A percentile compares a stretch with the other conserved stretches of the same genome.
Evolutionary conservation across 2,797 vertebrate genomes (phyloP).

Genomic region (Leptatherina wallacei): DNA sequence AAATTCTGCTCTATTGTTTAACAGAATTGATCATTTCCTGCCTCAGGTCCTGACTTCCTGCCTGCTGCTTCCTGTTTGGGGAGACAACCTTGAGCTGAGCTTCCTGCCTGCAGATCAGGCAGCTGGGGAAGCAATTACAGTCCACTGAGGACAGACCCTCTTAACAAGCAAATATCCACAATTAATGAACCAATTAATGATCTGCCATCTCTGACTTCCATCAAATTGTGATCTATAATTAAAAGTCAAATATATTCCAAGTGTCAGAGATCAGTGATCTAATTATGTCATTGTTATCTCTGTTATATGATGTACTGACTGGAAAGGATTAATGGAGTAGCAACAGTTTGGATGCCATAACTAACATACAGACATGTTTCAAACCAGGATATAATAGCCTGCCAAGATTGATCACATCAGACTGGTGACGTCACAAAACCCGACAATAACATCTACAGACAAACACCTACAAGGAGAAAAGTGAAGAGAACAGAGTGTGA

Average conservation of each 20-base stretch:
- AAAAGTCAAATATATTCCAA: conserved; percentile 70
- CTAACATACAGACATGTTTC: conserved; percentile 22
- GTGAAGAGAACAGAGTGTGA: background rate
- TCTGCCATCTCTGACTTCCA: conserved; percentile 59
- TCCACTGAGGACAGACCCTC: conserved; percentile 50
- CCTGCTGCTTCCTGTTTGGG: conserved; percentile 83
- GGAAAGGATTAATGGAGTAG: conserved; percentile 39
- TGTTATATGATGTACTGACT: conserved; percentile 35
- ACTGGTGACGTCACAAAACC: background rate
- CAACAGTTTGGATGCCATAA: conserved; percentile 37
- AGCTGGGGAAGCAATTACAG: conserved; percentile 64
- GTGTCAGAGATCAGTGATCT: conserved; percentile 59
- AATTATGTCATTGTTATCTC: conserved; percentile 61
- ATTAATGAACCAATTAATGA: conserved; percentile 76
- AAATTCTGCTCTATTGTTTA: conserved; percentile 75
- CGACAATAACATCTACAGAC: background rate
- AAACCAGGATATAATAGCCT: conserved; percentile 24
- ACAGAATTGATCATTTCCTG: conserved; percentile 74
- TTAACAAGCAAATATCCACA: conserved; percentile 63
- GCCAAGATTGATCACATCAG: conserved; percentile 44
- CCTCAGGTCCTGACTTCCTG: conserved; percentile 70
- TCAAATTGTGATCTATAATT: conserved; percentile 74
- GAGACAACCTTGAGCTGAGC: conserved; percentile 71
- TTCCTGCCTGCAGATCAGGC: conserved; percentile 72
- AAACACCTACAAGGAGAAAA: background rate